A percentile compares a stretch with the other conserved stretches of the same genome.
phyloP scores from a whole-genome alignment of 2,888 invertebrate species.

The Folsomia manolachei region DNA sequence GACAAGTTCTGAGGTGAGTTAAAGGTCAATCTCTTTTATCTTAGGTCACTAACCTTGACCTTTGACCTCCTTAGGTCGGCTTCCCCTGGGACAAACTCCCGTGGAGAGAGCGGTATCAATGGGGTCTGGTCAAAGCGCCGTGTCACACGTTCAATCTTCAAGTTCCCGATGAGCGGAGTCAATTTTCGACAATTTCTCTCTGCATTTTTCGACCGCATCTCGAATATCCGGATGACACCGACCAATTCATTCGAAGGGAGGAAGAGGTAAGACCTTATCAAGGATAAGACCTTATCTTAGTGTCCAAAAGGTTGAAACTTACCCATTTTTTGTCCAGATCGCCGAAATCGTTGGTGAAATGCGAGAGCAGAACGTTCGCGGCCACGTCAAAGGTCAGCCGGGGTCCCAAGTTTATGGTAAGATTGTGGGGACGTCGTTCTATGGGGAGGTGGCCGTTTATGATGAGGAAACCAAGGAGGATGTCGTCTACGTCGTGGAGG shows the following conservation, averaged over 20 bases:
- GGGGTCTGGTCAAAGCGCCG: constrained; percentile 30
- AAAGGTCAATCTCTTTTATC: not conserved
- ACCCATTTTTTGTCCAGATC: not conserved
- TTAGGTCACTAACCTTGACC: not conserved
- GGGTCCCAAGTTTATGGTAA: constrained; percentile 39
- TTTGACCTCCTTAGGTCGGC: constrained; percentile 19
- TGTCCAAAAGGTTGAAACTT: not conserved
- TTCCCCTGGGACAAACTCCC: constrained; percentile 34
- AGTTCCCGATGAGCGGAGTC: constrained; percentile 37
- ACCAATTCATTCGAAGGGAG: constrained; percentile 15
- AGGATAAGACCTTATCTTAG: not conserved
- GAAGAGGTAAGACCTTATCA: not conserved
- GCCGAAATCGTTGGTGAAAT: not conserved
- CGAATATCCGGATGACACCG: constrained; percentile 33
- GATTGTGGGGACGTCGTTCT: constrained; percentile 40
- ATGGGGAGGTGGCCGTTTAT: constrained; percentile 38
- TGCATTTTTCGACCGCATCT: constrained; percentile 41
- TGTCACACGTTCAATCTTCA: constrained; percentile 39
- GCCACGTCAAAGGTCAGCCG: constrained; percentile 31
- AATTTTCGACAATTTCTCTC: constrained; percentile 24
- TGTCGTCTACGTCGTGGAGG: constrained; percentile 40
- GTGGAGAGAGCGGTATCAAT: constrained; percentile 41
- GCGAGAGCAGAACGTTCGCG: constrained; percentile 31
- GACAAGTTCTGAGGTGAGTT: constrained; percentile 1
- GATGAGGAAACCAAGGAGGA: constrained; percentile 11